Percentiles rank a stretch among this genome's conserved stretches.
Conservation (phyloP, 2,888 invertebrate species). For the Poecilobothrus nobilitatus region DNA sequence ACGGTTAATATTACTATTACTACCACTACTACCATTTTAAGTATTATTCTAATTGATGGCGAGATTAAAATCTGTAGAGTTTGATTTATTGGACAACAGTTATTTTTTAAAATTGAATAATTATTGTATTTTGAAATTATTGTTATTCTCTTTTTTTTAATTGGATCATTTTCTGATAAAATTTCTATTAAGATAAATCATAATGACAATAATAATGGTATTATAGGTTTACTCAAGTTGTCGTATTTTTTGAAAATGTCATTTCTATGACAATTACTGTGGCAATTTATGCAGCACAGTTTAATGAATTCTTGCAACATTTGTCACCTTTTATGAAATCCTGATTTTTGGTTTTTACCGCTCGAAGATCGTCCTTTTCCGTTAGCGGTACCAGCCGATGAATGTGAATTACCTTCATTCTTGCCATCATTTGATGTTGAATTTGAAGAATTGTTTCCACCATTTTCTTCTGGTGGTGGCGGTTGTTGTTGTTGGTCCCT, state of each 20-base stretch:
- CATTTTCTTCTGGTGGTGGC: neutral
- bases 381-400: neutral
- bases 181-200: conserved; percentile 12
- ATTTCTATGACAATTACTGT: neutral
- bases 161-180: neutral
- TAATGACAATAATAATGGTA: conserved; percentile 5
- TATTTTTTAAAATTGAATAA: neutral
- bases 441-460: neutral
- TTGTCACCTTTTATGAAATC: conserved; percentile 11
- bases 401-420: neutral
- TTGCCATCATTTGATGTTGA: neutral
- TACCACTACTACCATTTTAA: neutral
- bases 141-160: neutral
- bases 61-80: neutral
- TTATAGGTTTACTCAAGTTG: conserved; percentile 7
- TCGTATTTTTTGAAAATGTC: conserved; percentile 7
- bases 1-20: neutral
- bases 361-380: neutral
- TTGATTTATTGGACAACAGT: neutral
- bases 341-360: neutral
- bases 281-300: neutral
- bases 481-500: conserved; percentile 24
- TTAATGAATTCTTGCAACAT: neutral
- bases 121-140: conserved; percentile 4
- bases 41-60: neutral